Percentiles rank a stretch among this genome's conserved stretches.
These are phyloP conservation scores for Agonopterix subpropinquella DNA, from an alignment of 2,888 invertebrate species.

Conservation along the genomic window DNA sequence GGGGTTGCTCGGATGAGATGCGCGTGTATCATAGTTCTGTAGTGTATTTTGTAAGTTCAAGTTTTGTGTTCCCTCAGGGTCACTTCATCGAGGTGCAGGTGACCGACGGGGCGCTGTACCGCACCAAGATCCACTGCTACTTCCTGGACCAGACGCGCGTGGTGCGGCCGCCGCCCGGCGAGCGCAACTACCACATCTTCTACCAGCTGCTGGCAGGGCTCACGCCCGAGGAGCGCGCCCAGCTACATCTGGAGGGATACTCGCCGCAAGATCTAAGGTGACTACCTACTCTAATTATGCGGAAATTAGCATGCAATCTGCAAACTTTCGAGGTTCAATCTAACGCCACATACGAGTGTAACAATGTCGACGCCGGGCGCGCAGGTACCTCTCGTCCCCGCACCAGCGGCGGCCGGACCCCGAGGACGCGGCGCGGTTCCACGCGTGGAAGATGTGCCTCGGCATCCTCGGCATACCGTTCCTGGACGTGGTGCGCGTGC, in stretches of 20 bases:
- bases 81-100: constrained; percentile 98
- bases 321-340: no score
- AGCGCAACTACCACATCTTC: constrained; percentile 97
- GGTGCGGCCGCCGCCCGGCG: constrained; percentile 87
- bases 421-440: constrained; percentile 77
- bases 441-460: constrained; percentile 94
- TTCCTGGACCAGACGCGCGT: constrained; percentile 96
- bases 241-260: constrained; percentile 91
- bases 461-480: constrained; percentile 95
- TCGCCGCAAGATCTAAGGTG: constrained; percentile 87
- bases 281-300: constrained; percentile 5
- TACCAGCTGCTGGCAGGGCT: constrained; percentile 96
- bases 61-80: constrained; percentile 75
- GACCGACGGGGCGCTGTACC: constrained; percentile 94
- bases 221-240: constrained; percentile 88
- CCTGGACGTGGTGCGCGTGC: constrained; percentile 92
- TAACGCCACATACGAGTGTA: no score
- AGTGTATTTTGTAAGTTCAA: neutral
- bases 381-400: constrained; percentile 84
- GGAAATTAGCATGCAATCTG: no score
- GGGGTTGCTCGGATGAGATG: constrained; percentile 13
- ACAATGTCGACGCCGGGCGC: neutral
- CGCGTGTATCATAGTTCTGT: no score
- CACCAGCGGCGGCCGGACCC: constrained; percentile 67
- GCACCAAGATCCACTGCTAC: constrained; percentile 97